Percentiles rank a stretch among this genome's conserved stretches.
Evolutionary conservation across 2,888 invertebrate species (phyloP).

Genomic region (Creontiades dilutus): DNA sequence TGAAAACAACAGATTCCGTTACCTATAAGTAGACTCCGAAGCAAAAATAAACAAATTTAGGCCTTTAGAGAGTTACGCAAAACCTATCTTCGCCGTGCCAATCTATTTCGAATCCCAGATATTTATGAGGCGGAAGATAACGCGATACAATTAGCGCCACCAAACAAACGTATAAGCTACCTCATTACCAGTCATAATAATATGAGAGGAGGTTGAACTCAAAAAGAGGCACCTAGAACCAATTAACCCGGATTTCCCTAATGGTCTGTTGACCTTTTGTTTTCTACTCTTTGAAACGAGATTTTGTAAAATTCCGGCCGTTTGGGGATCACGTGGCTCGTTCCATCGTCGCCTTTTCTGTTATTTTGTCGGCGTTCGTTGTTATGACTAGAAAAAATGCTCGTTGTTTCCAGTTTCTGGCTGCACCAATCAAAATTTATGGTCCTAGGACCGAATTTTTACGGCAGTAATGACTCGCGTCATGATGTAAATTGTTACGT

Average conservation of each 20-base stretch:
- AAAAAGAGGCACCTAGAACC: constrained; percentile 6
- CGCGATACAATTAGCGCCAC: constrained; percentile 24
- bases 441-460: too few species aligned
- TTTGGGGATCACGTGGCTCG: neutral
- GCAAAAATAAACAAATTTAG: constrained; percentile 8
- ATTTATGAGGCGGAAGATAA: constrained; percentile 10
- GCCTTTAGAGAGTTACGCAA: neutral
- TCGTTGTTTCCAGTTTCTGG: too few species aligned
- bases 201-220: neutral
- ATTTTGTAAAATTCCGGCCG: constrained; percentile 14
- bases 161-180: constrained; percentile 18
- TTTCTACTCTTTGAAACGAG: neutral
- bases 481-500: too few species aligned
- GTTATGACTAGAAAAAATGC: too few species aligned
- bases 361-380: too few species aligned
- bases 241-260: constrained; percentile 39
- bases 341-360: too few species aligned
- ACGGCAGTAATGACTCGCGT: too few species aligned
- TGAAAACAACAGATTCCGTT: too few species aligned
- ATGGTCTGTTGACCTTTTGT: constrained; percentile 31
- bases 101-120: neutral
- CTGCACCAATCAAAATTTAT: too few species aligned
- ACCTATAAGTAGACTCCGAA: neutral
- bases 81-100: neutral
- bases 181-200: neutral